Conservation (phyloP, 2,113 vertebrate species). For the Argyrosomus japonicus region DNA sequence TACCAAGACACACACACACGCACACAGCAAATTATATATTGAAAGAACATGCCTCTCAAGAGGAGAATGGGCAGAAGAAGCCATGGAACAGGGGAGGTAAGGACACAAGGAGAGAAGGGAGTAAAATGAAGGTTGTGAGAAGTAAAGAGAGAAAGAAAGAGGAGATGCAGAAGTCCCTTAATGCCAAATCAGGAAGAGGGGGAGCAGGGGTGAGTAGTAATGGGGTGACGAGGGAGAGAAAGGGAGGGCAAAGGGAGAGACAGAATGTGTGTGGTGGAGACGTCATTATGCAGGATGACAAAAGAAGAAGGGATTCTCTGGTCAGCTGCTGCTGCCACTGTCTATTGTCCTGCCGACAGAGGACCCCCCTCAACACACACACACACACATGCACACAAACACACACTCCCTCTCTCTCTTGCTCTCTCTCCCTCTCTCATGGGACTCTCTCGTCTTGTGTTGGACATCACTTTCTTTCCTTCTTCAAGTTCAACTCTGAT, state of each 20-base stretch:
- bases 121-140: too few species aligned
- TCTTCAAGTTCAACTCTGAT: constrained; percentile 73
- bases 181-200: constrained; percentile 24
- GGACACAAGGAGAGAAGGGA: background rate
- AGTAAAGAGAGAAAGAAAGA: background rate
- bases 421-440: too few species aligned
- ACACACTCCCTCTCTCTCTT: constrained; percentile 10
- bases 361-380: constrained; percentile 24
- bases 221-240: background rate
- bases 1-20: background rate
- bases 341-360: constrained; percentile 57
- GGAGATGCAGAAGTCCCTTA: constrained; percentile 6
- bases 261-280: constrained; percentile 54
- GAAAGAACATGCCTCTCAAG: background rate
- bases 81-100: background rate
- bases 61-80: background rate
- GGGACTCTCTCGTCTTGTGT: constrained; percentile 29
- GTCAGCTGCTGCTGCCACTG: constrained; percentile 71
- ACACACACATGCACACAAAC: constrained; percentile 31
- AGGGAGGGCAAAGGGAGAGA: background rate
- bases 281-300: constrained; percentile 72
- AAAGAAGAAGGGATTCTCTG: constrained; percentile 73
- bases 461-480: constrained; percentile 63
- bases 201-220: constrained; percentile 26
- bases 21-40: background rate